phyloP scores from a whole-genome alignment of 1,140 invertebrate species.

The Trichonephila clavata region DNA sequence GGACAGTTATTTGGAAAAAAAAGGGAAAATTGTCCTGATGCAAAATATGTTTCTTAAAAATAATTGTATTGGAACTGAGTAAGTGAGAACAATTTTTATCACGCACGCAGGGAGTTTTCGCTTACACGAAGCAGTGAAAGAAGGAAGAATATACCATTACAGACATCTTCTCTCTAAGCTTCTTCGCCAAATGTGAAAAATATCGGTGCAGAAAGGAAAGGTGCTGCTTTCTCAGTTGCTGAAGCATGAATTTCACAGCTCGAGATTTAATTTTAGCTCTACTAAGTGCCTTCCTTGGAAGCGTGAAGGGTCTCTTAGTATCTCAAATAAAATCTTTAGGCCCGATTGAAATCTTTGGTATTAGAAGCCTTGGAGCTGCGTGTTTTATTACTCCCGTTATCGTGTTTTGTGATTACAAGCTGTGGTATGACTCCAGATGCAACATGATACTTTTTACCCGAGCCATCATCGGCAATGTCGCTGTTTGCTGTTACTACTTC shows the following conservation, averaged over 20 bases:
- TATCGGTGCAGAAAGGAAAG: too few relatives aligned
- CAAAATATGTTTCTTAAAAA: too few relatives aligned
- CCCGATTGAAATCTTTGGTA: constrained; percentile 63
- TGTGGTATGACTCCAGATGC: constrained; percentile 14
- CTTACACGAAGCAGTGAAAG: background rate
- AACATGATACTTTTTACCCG: constrained; percentile 37
- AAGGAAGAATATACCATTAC: background rate
- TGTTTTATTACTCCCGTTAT: constrained; percentile 51
- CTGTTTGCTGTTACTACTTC: constrained; percentile 65
- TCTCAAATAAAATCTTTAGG: constrained; percentile 54
- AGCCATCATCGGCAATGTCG: constrained; percentile 57
- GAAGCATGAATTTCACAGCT: constrained; percentile 28
- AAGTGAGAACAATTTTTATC: too few relatives aligned
- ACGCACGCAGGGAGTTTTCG: too few relatives aligned
- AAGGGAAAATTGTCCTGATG: too few relatives aligned
- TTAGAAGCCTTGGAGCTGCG: constrained; percentile 42
- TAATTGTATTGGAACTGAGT: too few relatives aligned
- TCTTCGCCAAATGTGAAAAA: background rate
- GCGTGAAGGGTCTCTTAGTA: constrained; percentile 63
- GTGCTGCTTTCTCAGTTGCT: too few relatives aligned
- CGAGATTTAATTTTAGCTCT: constrained; percentile 60
- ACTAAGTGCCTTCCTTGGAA: constrained; percentile 59
- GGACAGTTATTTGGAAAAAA: too few relatives aligned
- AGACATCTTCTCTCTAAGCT: background rate
- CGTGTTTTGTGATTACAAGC: background rate